A percentile compares a stretch with the other conserved stretches of the same genome.
These are phyloP conservation scores for Rhabdomys dilectus DNA, from an alignment of 2,113 vertebrate species.

Conservation along the genomic window DNA sequence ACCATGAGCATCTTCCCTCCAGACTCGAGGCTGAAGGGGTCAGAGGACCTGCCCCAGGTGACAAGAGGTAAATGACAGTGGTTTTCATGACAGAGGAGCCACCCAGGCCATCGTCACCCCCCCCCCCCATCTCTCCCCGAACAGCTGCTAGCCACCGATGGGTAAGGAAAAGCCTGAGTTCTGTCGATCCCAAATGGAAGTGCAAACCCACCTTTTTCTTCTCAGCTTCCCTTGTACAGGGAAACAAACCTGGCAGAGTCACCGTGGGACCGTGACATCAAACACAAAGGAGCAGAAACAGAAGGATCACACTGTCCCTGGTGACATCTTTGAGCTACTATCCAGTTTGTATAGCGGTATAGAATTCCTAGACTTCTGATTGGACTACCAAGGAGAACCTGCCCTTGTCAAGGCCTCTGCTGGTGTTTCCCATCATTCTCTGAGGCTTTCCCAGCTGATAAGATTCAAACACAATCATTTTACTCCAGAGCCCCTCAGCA, in stretches of 20 bases:
- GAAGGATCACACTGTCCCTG: not conserved
- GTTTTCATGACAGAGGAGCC: accelerated
- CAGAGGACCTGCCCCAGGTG: not conserved
- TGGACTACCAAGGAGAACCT: not conserved
- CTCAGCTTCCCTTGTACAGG: not conserved
- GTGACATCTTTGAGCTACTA: not conserved
- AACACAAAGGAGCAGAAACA: not conserved
- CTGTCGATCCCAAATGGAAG: not conserved
- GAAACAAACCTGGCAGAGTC: not conserved
- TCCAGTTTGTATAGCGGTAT: not conserved
- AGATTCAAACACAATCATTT: not conserved
- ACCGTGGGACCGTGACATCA: not conserved
- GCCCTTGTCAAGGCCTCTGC: not conserved
- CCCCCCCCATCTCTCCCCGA: too few relatives aligned
- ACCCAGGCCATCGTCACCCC: not conserved
- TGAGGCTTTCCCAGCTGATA: not conserved
- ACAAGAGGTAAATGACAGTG: too few relatives aligned
- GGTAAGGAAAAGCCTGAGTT: not conserved
- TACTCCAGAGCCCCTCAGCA: not conserved
- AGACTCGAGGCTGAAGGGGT: not conserved
- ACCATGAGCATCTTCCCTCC: not conserved
- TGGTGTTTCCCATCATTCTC: not conserved
- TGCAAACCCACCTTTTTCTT: not conserved
- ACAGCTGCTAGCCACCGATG: not conserved
- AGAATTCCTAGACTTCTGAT: not conserved